A percentile compares a stretch with the other conserved stretches of the same genome.
phyloP scores from a whole-genome alignment of 2,113 vertebrate species.

The Craseonycteris thonglongyai region DNA sequence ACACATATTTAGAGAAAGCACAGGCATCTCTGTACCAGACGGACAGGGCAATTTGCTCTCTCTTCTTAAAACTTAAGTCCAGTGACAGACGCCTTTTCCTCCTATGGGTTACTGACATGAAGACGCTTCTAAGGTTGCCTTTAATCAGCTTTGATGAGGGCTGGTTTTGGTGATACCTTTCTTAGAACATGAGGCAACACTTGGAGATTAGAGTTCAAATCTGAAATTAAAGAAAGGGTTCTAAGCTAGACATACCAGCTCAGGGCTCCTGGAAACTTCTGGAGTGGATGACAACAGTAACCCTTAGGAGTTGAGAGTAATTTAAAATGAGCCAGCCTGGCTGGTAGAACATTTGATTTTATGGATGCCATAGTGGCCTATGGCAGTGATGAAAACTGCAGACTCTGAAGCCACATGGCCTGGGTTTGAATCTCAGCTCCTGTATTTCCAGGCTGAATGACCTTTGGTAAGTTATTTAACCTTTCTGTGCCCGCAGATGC shows the following conservation, averaged over 20 bases:
- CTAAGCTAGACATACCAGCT: background rate
- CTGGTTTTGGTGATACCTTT: background rate
- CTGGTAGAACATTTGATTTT: background rate
- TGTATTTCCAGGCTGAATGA: background rate
- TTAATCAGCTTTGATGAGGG: conserved; percentile 8
- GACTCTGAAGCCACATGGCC: background rate
- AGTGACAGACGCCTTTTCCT: background rate
- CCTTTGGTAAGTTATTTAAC: background rate
- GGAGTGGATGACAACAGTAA: background rate
- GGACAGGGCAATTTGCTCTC: background rate
- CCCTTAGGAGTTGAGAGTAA: background rate
- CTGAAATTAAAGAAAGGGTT: background rate
- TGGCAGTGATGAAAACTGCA: background rate
- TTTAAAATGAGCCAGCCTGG: background rate
- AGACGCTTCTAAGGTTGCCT: conserved; percentile 6
- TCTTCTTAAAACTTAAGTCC: background rate
- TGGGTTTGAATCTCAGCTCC: background rate
- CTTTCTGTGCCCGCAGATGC: background rate
- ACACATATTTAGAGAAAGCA: conserved; percentile 58
- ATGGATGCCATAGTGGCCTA: no score
- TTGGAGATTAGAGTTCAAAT: background rate
- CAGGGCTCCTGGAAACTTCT: background rate
- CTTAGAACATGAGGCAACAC: background rate
- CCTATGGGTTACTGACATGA: background rate
- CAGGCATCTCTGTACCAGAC: conserved; percentile 45